These are phyloP conservation scores for Neodiprion lecontei DNA, from an alignment of 1,140 invertebrate species.

Conservation along the genomic window DNA sequence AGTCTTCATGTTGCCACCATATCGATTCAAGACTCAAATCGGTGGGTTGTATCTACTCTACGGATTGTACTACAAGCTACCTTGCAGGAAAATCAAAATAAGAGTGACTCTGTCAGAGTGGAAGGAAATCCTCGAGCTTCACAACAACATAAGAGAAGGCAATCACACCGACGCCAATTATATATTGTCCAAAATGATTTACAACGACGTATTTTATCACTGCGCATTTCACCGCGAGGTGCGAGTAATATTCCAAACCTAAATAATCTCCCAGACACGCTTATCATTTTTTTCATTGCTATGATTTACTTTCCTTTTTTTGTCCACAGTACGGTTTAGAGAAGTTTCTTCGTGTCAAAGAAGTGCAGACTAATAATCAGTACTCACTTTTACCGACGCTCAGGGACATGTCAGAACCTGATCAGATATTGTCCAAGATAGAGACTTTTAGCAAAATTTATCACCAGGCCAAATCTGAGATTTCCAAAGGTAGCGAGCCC, in stretches of 20 bases:
- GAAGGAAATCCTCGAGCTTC: constrained; percentile 42
- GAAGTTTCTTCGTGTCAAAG: constrained; percentile 36
- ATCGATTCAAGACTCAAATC: constrained; percentile 46
- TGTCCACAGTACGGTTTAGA: constrained; percentile 46
- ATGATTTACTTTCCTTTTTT: constrained; percentile 19
- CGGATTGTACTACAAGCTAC: constrained; percentile 55
- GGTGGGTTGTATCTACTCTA: constrained; percentile 55
- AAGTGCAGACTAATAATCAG: constrained; percentile 27
- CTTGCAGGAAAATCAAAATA: constrained; percentile 47
- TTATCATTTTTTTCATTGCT: neutral
- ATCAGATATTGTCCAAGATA: constrained; percentile 34
- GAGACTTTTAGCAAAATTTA: constrained; percentile 42
- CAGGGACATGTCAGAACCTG: constrained; percentile 32
- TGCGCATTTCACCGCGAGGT: constrained; percentile 51
- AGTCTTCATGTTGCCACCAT: constrained; percentile 43
- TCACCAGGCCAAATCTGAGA: constrained; percentile 32
- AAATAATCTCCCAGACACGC: too few species aligned
- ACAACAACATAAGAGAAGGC: constrained; percentile 40
- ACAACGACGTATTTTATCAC: constrained; percentile 46
- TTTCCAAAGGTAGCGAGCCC: constrained; percentile 12
- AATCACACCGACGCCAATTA: constrained; percentile 54
- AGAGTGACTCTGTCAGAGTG: constrained; percentile 49
- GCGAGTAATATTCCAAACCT: constrained; percentile 23
- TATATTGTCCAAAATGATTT: constrained; percentile 52
- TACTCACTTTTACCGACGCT: constrained; percentile 41